Conservation (phyloP, 2,113 vertebrate genomes). For the Rafetus swinhoei region DNA sequence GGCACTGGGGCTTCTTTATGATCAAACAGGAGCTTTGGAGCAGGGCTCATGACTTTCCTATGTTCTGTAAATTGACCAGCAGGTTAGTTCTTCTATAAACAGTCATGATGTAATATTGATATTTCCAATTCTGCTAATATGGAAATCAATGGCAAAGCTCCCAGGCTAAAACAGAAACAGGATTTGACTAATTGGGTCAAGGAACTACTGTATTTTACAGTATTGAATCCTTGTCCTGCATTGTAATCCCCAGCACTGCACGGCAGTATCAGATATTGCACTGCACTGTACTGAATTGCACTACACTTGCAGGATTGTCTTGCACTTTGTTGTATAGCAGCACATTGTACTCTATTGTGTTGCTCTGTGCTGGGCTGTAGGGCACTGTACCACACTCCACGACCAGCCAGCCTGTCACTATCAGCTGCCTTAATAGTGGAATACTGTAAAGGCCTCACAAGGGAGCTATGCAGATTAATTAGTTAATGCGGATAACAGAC, state of each 20-base stretch:
- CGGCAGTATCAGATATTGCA: not conserved
- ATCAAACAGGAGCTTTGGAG: not conserved
- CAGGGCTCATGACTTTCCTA: not conserved
- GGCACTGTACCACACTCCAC: conserved; percentile 15
- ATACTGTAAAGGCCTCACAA: not conserved
- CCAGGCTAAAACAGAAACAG: not conserved
- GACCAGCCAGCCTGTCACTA: not conserved
- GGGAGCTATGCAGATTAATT: not conserved
- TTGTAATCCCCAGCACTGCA: not conserved
- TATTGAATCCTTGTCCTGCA: not conserved
- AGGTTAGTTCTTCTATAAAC: not conserved
- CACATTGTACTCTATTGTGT: not conserved
- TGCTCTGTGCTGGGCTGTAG: not conserved
- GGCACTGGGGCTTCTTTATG: not conserved
- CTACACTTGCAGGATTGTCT: not conserved
- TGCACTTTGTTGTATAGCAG: conserved; percentile 3
- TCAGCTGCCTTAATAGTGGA: not conserved
- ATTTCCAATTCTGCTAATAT: not conserved
- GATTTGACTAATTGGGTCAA: not conserved
- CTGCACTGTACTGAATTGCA: not conserved
- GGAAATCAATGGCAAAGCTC: not conserved
- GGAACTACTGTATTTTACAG: not conserved
- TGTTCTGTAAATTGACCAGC: not conserved
- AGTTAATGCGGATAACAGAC: not conserved
- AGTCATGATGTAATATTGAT: not conserved